These are phyloP conservation scores for Ferrisia virgata DNA, from an alignment of 2,888 invertebrate species.

Conservation along the genomic window DNA sequence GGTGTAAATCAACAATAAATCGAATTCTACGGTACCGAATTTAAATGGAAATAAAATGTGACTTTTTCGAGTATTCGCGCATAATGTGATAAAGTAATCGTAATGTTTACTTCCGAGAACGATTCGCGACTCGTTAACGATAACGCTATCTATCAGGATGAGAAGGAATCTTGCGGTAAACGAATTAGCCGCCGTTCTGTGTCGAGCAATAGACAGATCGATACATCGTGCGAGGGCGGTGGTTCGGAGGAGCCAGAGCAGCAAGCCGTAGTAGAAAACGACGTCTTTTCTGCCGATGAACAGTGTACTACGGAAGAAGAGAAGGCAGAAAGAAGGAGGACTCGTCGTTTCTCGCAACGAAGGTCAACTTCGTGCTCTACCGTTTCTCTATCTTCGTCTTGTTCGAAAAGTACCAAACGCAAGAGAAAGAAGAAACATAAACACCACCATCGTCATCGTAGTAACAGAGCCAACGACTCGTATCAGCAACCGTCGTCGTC, in stretches of 20 bases:
- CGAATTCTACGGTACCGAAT: not conserved
- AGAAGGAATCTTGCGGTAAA: not conserved
- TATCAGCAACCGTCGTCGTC: not conserved
- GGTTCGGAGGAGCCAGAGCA: not conserved
- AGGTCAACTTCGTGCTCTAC: constrained; percentile 20
- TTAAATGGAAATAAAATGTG: not conserved
- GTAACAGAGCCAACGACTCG: constrained; percentile 9
- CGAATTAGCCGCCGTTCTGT: not conserved
- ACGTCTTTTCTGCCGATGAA: not conserved
- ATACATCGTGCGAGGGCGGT: not conserved
- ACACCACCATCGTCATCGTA: constrained; percentile 49
- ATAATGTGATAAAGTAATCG: constrained; percentile 27
- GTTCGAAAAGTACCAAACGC: constrained; percentile 22
- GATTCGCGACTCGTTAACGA: not conserved
- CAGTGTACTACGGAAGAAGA: constrained; percentile 16
- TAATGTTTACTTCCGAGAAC: constrained; percentile 35
- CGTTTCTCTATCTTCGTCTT: constrained; percentile 10
- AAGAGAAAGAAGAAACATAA: constrained; percentile 55
- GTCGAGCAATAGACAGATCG: not conserved
- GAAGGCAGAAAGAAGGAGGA: constrained; percentile 1
- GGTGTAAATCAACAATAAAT: not conserved
- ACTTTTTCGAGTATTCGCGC: not conserved
- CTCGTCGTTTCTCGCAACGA: not conserved
- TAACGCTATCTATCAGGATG: constrained; percentile 20
- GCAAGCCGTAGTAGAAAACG: not conserved